Percentiles rank a stretch among this genome's conserved stretches.
phyloP scores from a whole-genome alignment of 2,797 vertebrate genomes.

The Podargus strigoides region DNA sequence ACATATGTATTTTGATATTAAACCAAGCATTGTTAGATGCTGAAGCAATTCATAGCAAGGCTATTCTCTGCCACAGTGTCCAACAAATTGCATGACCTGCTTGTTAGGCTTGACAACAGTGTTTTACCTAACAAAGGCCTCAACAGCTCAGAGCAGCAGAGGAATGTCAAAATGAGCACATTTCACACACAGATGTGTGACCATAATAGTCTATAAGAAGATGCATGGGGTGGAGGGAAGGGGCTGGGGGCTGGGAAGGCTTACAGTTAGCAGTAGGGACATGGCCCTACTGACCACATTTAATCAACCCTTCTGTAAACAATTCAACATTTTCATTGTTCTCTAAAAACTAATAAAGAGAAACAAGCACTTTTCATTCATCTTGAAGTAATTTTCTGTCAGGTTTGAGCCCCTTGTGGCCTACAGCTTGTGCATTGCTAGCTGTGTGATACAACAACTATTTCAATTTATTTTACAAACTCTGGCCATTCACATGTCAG shows the following conservation, averaged over 20 bases:
- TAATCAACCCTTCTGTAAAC: conserved; percentile 82
- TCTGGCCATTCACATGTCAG: conserved; percentile 80
- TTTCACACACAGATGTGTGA: conserved; percentile 98
- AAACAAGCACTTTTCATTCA: conserved; percentile 84
- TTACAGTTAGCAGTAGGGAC: conserved; percentile 74
- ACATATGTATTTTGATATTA: conserved; percentile 58
- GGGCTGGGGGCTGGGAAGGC: conserved; percentile 47
- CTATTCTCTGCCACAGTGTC: conserved; percentile 70
- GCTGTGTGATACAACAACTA: conserved; percentile 80
- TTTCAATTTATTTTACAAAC: conserved; percentile 83
- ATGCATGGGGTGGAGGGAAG: conserved; percentile 70
- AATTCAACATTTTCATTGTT: conserved; percentile 83
- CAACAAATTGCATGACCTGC: conserved; percentile 76
- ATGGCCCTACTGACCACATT: conserved; percentile 78
- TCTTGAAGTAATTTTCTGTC: conserved; percentile 85
- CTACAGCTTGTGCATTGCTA: conserved; percentile 73
- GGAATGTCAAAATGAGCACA: conserved; percentile 95
- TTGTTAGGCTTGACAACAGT: conserved; percentile 90
- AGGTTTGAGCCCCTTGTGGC: conserved; percentile 77
- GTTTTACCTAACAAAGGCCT: conserved; percentile 88
- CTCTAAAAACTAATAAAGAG: conserved; percentile 85
- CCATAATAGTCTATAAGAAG: conserved; percentile 85
- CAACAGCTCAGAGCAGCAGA: conserved; percentile 83
- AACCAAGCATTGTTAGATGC: conserved; percentile 57
- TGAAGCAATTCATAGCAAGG: conserved; percentile 61